These are phyloP conservation scores for Semotilus atromaculatus DNA, from an alignment of 2,797 vertebrate species.

Conservation along the genomic window DNA sequence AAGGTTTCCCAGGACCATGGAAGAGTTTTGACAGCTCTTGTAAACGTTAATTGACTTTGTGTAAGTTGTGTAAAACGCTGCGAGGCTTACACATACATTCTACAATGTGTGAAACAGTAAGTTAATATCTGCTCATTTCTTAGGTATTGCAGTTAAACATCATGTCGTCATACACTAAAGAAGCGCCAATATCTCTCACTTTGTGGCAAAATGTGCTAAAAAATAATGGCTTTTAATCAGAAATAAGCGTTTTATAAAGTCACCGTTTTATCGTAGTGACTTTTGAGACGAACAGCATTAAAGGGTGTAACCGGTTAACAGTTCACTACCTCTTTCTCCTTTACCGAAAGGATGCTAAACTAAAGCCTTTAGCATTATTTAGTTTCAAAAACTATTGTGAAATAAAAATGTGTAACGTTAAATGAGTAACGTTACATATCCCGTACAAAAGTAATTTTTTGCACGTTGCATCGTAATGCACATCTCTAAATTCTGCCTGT, in stretches of 20 bases:
- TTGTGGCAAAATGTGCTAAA: not conserved
- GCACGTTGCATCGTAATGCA: not conserved
- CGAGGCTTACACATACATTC: not conserved
- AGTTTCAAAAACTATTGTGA: not conserved
- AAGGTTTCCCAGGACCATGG: not conserved
- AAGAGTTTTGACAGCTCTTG: not conserved
- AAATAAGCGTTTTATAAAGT: not conserved
- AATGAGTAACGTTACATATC: not conserved
- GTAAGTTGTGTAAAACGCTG: no score
- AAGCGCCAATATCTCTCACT: not conserved
- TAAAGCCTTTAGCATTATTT: not conserved
- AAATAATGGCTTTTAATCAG: not conserved
- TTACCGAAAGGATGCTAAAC: not conserved
- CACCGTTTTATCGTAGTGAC: not conserved
- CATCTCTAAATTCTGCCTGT: not conserved
- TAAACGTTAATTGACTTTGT: not conserved
- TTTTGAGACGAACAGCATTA: not conserved
- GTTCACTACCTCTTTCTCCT: not conserved
- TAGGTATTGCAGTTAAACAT: not conserved
- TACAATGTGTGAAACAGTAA: not conserved
- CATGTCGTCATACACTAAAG: not conserved
- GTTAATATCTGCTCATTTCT: no score
- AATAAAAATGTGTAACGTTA: not conserved
- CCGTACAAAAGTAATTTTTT: not conserved
- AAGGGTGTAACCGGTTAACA: slow-evolving; percentile 16